Evolutionary conservation across 1,140 invertebrate genomes (phyloP).

Genomic region (Cyclargus thomasi): DNA sequence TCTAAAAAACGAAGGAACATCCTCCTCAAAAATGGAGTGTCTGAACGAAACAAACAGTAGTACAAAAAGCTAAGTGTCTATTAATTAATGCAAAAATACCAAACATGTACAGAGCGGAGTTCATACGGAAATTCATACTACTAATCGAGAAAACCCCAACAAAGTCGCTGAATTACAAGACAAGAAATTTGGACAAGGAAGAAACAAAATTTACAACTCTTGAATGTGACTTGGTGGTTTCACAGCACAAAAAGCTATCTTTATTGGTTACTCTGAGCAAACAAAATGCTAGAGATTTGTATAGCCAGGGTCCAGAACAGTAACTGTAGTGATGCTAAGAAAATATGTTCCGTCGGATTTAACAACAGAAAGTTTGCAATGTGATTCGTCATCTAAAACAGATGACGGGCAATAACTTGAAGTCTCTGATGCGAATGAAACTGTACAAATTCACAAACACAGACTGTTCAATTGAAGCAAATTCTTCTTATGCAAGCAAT

Average conservation of each 20-base stretch:
- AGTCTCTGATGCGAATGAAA: background rate
- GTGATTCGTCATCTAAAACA: constrained; percentile 12
- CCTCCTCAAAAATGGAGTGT: background rate
- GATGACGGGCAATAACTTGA: background rate
- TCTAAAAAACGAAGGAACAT: background rate
- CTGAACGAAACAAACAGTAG: background rate
- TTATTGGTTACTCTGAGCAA: constrained; percentile 24
- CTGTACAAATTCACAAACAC: background rate
- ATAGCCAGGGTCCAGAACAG: constrained; percentile 14
- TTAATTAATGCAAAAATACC: background rate
- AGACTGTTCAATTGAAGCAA: background rate
- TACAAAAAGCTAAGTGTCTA: background rate
- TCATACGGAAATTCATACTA: background rate
- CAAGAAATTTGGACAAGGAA: constrained; percentile 16
- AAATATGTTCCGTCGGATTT: background rate
- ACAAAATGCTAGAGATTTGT: constrained; percentile 28
- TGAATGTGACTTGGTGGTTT: constrained; percentile 24
- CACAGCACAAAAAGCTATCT: constrained; percentile 23
- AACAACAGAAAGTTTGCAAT: background rate
- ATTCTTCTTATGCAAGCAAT: background rate
- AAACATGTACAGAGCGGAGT: background rate
- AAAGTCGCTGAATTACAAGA: background rate
- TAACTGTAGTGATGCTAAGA: constrained; percentile 24
- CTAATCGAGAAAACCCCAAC: background rate
- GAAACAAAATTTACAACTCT: constrained; percentile 22